These are phyloP conservation scores for Lycaon pictus DNA, from an alignment of 2,113 vertebrate genomes.

Conservation along the genomic window DNA sequence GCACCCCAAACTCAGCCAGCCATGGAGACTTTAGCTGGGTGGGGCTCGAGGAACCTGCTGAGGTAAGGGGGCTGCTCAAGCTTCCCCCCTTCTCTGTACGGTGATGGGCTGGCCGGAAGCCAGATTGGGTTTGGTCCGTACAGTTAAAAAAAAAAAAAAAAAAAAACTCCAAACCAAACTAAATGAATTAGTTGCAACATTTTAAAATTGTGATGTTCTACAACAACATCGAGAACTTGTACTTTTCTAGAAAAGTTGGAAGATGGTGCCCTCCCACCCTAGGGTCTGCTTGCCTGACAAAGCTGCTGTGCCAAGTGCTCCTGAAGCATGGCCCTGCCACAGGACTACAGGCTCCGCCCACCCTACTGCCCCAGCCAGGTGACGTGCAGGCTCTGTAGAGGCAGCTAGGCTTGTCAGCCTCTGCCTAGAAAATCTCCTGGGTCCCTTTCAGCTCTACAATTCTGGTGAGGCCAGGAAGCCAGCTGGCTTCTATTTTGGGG, in stretches of 20 bases:
- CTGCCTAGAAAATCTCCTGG: not conserved
- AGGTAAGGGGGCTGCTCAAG: rapidly evolving
- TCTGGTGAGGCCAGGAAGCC: not conserved
- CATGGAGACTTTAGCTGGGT: not conserved
- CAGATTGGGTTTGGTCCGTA: not conserved
- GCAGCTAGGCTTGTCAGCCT: not conserved
- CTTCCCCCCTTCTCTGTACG: not conserved
- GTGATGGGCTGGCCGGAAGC: not conserved
- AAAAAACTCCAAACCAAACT: too few relatives aligned
- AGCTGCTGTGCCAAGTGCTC: not conserved
- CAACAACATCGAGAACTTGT: not conserved
- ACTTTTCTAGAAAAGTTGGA: not conserved
- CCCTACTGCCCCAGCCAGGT: not conserved
- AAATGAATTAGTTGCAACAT: not conserved
- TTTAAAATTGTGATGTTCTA: not conserved
- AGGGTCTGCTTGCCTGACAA: not conserved
- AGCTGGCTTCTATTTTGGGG: constrained; percentile 62
- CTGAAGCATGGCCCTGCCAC: rapidly evolving
- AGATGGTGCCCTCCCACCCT: not conserved
- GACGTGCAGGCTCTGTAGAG: not conserved
- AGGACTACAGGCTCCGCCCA: too few relatives aligned
- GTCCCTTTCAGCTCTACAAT: not conserved
- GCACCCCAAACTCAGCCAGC: not conserved
- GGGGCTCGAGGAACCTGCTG: not conserved
- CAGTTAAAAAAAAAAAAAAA: not conserved